Base-by-base conservation (phyloP, 2,888 invertebrate species). In the Sepiola atlantica region DNA sequence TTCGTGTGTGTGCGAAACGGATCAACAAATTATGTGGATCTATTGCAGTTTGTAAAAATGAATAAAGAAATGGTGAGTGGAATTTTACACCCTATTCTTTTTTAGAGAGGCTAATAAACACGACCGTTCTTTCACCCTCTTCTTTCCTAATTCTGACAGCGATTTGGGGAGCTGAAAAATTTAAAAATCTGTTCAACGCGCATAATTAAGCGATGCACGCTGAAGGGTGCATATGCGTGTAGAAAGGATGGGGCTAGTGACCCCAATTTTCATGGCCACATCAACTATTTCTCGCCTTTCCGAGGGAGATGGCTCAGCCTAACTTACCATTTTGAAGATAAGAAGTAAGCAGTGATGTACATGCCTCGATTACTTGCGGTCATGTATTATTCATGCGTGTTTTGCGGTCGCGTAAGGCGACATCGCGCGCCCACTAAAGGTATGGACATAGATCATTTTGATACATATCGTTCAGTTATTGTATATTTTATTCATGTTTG, bases 361-460 rank as follows among this genome's bases (percentile, higher is more conserved):
- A n/a, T 77, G 77, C n/a, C n/a, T n/a, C 77, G 77, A n/a, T 77
- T 16, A n/a, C 32, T 77, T 77, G 77, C n/a, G 16, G n/a, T 16
- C n/a, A 77, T 77, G n/a, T 16, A 77, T 77, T 77, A 77, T 77
- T 77, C 77, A 77, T 77, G n/a, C 77, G n/a, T 14, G 16, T 32
- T n/a, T 77, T 12, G 45, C 45, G n/a, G 77, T 77, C n/a, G 77
- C 77, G 10, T 77, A n/a, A 28, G 77, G 77, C 77, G 77, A n/a
- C 2, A 77, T 28, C 77, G 14, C 77, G 77, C n/a, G 77, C n/a
- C 20, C 77, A 77, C 4, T n/a, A n/a, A n/a, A 77, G n/a, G 77
- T 77, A 77, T 16, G n/a, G n/a, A 77, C 77, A 77, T 77, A 77
- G n/a, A 77, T 77, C 77, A 77, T 77, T n/a, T 77, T 77, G 77